Evolutionary conservation across 2,888 invertebrate species (phyloP), one percentile per base, ranked within the genome.

Genomic region (Dermolepida albohirtum): DNA sequence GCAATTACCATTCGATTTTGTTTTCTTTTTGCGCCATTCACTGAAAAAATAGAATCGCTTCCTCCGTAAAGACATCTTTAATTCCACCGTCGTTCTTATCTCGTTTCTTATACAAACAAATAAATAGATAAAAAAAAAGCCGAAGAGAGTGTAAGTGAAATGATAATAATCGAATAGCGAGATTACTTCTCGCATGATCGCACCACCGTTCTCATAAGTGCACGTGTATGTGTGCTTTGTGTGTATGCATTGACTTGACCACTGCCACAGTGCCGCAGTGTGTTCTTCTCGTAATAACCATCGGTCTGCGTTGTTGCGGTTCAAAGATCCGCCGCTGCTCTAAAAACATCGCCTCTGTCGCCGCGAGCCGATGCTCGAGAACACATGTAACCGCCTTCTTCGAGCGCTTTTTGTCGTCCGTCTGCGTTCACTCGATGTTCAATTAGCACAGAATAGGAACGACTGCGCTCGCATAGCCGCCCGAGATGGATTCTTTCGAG

Each of bases 331-430:
- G 74, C 75, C 74, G 74, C 73, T 74, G 74, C 72, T 77, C 77
- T 77, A 78, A 78, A 78, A 78, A 78, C 78, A 75, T 78, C 78
- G 75, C 75, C 74, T 74, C 71, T 67, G 73, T 73, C 70, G 73
- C 74, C 74, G 73, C 72, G 72, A 75, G 73, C 74, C 74, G 73
- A 74, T 77, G 78, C 76, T 71, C 74, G 73, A 76, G 77, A 79
- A 80, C 79, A 79, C 77, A 78, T 79, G 78, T 79, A 79, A 72
- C 77, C 75, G 75, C 76, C 75, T 76, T 74, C 76, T 74, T 72
- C 72, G 72, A 72, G 72, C 73, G 72, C 76, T 78, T 78, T 78
- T 78, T 78, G 74, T 74, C 70, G 69, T 70, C 71, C 70, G 70
- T 70, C 51, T 69, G 68, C 71, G 73, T 74, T 75, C 72, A 69